Conservation (phyloP, 2,797 vertebrate genomes). For the Rachycentron canadum region DNA sequence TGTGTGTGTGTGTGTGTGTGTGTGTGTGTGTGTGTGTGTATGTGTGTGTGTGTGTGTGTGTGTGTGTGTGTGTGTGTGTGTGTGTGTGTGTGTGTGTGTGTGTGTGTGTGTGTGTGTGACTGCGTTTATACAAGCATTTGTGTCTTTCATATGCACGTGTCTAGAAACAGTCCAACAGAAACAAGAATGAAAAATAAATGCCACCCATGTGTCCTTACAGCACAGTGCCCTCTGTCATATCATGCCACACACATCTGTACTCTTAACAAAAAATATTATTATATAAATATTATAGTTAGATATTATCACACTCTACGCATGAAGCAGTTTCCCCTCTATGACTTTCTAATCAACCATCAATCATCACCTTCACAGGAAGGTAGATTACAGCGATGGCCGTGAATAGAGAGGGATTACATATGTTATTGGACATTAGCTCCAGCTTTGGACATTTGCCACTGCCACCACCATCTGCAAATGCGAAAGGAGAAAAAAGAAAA, state of each 20-base stretch:
- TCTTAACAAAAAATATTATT: conserved; percentile 6
- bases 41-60: conserved; percentile 19
- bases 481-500: not conserved
- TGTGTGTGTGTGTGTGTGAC: not conserved
- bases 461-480: not conserved
- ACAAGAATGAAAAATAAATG: not conserved
- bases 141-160: conserved; percentile 17
- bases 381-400: not conserved
- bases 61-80: not conserved
- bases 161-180: not conserved
- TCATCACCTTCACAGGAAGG: conserved; percentile 5
- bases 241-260: not conserved
- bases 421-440: not conserved
- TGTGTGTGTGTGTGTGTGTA: not conserved
- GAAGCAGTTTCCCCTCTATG: not conserved
- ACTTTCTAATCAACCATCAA: conserved; percentile 2
- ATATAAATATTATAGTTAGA: not conserved
- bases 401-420: not conserved
- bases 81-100: conserved; percentile 19
- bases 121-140: not conserved
- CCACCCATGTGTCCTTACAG: not conserved
- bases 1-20: conserved; percentile 7
- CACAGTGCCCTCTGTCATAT: not conserved
- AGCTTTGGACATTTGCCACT: not conserved
- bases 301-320: not conserved